Percentiles rank a stretch among this genome's conserved stretches.
phyloP scores from a whole-genome alignment of 2,797 vertebrate species.

The Ateles fusciceps region DNA sequence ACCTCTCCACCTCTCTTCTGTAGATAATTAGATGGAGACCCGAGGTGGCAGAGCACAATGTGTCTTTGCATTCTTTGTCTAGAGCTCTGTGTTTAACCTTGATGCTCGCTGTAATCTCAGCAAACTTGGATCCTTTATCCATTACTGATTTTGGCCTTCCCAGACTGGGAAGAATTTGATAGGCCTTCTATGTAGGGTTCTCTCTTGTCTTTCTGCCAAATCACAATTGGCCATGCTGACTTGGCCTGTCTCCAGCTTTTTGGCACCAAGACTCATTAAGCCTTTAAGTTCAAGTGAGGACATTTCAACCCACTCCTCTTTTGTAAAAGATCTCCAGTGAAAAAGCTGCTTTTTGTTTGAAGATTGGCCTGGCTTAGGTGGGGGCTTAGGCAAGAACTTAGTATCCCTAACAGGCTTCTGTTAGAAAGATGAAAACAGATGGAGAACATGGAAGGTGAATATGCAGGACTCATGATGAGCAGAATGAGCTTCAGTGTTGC shows the following conservation, averaged over 20 bases:
- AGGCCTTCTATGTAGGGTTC: constrained; percentile 62
- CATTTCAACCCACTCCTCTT: constrained; percentile 70
- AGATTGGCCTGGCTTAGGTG: constrained; percentile 48
- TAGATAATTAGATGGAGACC: neutral
- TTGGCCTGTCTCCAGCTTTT: constrained; percentile 79
- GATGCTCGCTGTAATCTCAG: constrained; percentile 42
- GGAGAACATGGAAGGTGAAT: neutral
- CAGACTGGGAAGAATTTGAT: constrained; percentile 60
- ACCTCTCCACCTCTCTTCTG: neutral
- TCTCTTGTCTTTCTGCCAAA: constrained; percentile 74
- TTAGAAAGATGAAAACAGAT: constrained; percentile 39
- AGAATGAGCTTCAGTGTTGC: neutral
- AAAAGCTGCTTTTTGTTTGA: constrained; percentile 69
- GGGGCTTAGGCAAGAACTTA: neutral
- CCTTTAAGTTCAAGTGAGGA: constrained; percentile 83
- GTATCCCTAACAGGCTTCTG: constrained; percentile 1
- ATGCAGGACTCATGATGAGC: neutral
- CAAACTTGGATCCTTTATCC: neutral
- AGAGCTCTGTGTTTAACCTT: constrained; percentile 9
- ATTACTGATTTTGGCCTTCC: constrained; percentile 24
- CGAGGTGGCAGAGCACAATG: neutral
- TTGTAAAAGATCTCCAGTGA: constrained; percentile 20
- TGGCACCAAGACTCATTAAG: constrained; percentile 81
- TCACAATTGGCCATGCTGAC: constrained; percentile 68
- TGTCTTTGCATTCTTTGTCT: neutral